phyloP scores from a whole-genome alignment of 2,888 invertebrate genomes.

The Caenorhabditis macrosperma region DNA sequence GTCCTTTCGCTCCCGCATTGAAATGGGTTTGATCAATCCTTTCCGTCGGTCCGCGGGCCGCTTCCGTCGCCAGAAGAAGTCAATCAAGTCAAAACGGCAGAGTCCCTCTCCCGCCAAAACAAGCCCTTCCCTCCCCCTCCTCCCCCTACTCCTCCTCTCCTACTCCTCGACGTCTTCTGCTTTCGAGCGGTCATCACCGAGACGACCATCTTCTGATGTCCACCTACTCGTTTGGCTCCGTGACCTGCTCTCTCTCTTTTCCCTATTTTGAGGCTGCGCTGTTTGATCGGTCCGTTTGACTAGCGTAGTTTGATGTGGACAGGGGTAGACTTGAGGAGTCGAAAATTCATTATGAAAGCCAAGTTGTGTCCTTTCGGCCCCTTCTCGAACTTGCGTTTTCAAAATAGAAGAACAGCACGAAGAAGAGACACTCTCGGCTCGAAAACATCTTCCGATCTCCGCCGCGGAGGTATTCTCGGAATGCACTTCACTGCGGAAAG shows the following conservation, averaged over 20 bases:
- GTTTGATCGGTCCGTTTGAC: conserved; percentile 25
- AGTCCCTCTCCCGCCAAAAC: conserved; percentile 32
- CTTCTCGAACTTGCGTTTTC: background rate
- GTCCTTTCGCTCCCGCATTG: background rate
- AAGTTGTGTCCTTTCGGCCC: too few species aligned
- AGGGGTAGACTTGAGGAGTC: too few species aligned
- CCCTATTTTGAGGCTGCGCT: background rate
- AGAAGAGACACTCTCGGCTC: background rate
- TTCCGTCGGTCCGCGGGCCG: conserved; percentile 24
- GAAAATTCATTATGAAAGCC: too few species aligned
- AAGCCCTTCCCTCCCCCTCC: conserved; percentile 18
- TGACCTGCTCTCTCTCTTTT: conserved; percentile 34
- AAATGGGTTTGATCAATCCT: conserved; percentile 14
- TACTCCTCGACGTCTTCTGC: conserved; percentile 8
- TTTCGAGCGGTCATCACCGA: background rate
- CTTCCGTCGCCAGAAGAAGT: conserved; percentile 48
- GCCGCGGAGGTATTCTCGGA: background rate
- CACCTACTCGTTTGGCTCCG: conserved; percentile 20
- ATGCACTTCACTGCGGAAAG: background rate
- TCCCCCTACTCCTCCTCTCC: background rate
- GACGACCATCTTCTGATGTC: conserved; percentile 10
- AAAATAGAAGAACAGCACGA: background rate
- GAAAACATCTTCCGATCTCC: background rate
- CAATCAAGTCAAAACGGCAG: conserved; percentile 54
- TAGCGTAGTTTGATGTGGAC: conserved; percentile 23